Evolutionary conservation across 2,113 vertebrate genomes (phyloP).

Genomic region (Sceloporus undulatus): DNA sequence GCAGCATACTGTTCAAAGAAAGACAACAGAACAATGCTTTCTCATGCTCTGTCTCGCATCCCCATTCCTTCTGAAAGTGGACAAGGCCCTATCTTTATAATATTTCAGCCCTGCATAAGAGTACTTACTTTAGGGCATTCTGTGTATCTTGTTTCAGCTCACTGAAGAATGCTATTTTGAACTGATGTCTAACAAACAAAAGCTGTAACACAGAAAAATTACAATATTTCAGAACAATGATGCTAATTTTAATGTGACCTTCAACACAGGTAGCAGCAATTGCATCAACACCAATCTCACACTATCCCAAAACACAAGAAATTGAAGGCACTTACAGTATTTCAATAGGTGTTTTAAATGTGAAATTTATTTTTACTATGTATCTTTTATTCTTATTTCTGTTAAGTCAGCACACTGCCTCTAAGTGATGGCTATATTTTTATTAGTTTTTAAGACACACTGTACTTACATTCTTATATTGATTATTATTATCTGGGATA

Average conservation of each 20-base stretch:
- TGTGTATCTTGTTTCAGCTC: slow-evolving; percentile 98
- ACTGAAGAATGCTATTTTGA: slow-evolving; percentile 98
- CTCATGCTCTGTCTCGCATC: background rate
- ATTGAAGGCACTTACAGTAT: too few relatives aligned
- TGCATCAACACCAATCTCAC: background rate
- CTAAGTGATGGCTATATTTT: background rate
- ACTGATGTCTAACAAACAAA: slow-evolving; percentile 98
- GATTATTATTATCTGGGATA: background rate
- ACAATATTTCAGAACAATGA: slow-evolving; percentile 1
- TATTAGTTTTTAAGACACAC: background rate
- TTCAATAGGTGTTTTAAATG: background rate
- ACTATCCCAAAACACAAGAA: background rate
- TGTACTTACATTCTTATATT: background rate
- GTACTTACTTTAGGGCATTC: slow-evolving; percentile 95
- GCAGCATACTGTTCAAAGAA: background rate
- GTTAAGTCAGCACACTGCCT: background rate
- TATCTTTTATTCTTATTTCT: background rate
- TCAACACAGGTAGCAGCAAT: background rate
- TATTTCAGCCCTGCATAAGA: background rate
- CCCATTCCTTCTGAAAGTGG: background rate
- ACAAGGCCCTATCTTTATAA: background rate
- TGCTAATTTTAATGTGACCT: background rate
- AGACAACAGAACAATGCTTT: too few relatives aligned
- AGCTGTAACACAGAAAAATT: slow-evolving; percentile 82
- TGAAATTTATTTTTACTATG: background rate